Base-by-base conservation (phyloP, 2,113 vertebrate genomes). In the Plecotus auritus region DNA sequence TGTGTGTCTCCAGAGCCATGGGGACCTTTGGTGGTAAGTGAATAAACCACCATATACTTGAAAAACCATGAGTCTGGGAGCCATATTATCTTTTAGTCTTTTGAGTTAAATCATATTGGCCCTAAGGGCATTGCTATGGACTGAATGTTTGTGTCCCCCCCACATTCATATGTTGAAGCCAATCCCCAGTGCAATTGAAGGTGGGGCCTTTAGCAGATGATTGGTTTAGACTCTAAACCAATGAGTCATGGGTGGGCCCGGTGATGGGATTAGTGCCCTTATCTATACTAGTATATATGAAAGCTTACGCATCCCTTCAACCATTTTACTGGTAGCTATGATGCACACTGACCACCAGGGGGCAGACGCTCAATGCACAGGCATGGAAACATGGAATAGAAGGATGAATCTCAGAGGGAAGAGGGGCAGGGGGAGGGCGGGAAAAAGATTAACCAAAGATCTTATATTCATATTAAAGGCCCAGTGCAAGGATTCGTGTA, bases 231-330 rank as follows among this genome's bases (percentile, higher is more conserved):
- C 30, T 40, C 23, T 59, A 59, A 59, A 59, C 56, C 56, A 26
- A 59, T 59, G 14, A 11, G 2, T 22, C 32, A 20, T 1, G 18
- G 32, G 28, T 42, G 16, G 56, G 49, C 1, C 4, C 0, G 0
- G 0, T 35, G 42, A 20, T 70, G 47, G 18, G 26, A 76, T 14
- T 84, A 18, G 7, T 20, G 32, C 7, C 26, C 23, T 59, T 54
- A 32, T 10, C 56, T 59, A 59, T 56, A 56, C 18, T 22, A 56
- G 20, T 59, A 10, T 59, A 26, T 59, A 59, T 26, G 9, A 26
- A 59, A 26, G 56, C 22, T 22, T 59, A 59, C 26, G 56, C 56
- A 59, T 26, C 23, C 23, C 23, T 59, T 59, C 22, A 3, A 59
- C 56, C 7, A 22, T 56, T 56, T 2, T 7, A 59, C 56, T 23